A percentile compares a stretch with the other conserved stretches of the same genome.
These are phyloP conservation scores for Polydrusus cervinus DNA, from an alignment of 2,888 invertebrate genomes.

Conservation along the genomic window DNA sequence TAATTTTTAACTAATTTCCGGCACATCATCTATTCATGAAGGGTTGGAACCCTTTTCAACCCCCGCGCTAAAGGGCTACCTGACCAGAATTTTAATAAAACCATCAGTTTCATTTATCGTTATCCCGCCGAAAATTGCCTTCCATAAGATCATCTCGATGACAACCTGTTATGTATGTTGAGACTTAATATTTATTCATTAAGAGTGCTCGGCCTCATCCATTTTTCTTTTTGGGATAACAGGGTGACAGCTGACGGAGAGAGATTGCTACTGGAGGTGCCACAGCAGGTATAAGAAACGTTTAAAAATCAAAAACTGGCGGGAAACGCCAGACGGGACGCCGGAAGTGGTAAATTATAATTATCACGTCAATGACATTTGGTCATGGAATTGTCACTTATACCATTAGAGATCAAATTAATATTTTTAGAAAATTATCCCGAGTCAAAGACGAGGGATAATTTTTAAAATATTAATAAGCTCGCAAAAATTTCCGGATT, in stretches of 20 bases:
- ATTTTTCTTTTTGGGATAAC: constrained; percentile 34
- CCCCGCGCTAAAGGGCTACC: constrained; percentile 25
- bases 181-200: constrained; percentile 51
- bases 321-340: too few relatives aligned
- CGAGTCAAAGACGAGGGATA: too few relatives aligned
- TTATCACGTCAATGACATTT: too few relatives aligned
- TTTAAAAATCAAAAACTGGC: too few relatives aligned
- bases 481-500: too few relatives aligned
- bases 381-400: too few relatives aligned
- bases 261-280: constrained; percentile 1
- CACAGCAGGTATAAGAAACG: background rate
- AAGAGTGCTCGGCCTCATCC: constrained; percentile 32
- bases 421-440: too few relatives aligned
- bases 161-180: constrained; percentile 51
- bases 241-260: constrained; percentile 32
- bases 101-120: constrained; percentile 46
- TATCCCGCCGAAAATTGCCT: constrained; percentile 37
- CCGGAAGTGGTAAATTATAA: too few relatives aligned
- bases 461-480: too few relatives aligned
- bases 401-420: too few relatives aligned
- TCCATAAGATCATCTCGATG: constrained; percentile 46
- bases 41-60: constrained; percentile 32
- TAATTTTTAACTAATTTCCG: constrained; percentile 51
- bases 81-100: constrained; percentile 52
- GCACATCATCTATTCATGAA: constrained; percentile 31